Evolutionary conservation across 2,113 vertebrate genomes (phyloP).

Genomic region (Bagarius yarrelli): DNA sequence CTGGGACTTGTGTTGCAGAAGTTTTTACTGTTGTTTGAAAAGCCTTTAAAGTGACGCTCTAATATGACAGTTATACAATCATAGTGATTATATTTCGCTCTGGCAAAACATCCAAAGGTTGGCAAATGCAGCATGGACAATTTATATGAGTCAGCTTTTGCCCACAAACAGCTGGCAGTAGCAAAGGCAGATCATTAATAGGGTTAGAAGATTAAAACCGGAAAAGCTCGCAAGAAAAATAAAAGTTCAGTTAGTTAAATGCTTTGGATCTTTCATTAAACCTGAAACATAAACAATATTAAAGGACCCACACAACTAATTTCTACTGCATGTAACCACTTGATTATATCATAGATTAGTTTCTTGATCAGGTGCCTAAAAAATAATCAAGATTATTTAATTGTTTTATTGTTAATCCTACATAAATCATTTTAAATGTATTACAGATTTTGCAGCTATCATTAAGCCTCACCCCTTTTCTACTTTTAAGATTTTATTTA

Average conservation of each 20-base stretch:
- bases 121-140: neutral
- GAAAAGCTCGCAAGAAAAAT: neutral
- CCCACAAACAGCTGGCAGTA: neutral
- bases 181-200: slow-evolving; percentile 9
- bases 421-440: neutral
- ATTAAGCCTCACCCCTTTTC: neutral
- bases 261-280: slow-evolving; percentile 32
- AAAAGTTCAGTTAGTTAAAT: neutral
- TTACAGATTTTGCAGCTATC: neutral
- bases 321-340: neutral
- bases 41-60: neutral
- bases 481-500: neutral
- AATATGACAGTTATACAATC: neutral
- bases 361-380: neutral
- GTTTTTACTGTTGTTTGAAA: neutral
- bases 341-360: neutral
- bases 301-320: neutral
- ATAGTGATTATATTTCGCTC: neutral
- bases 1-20: neutral
- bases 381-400: neutral
- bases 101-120: neutral
- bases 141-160: neutral
- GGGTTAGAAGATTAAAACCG: neutral
- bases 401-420: neutral
- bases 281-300: neutral